A percentile compares a stretch with the other conserved stretches of the same genome.
Conservation (phyloP, 2,797 vertebrate genomes). For the Sebastes dallii region DNA sequence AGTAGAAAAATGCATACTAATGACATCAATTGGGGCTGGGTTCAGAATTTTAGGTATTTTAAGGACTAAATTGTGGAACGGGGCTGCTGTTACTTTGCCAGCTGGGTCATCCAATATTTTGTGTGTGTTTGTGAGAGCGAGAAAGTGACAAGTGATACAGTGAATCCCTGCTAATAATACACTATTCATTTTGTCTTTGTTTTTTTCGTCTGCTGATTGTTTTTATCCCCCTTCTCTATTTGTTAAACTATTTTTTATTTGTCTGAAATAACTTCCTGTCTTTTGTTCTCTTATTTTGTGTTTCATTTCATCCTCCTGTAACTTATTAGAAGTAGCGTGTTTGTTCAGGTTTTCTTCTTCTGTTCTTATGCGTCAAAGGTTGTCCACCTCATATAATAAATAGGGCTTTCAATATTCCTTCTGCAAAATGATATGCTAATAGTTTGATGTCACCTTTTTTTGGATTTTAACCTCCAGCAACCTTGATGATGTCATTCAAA, state of each 20-base stretch:
- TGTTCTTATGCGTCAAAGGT: not conserved
- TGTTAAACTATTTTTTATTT: conserved; percentile 44
- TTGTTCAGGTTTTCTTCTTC: not conserved
- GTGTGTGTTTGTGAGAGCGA: conserved; percentile 14
- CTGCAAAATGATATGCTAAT: conserved; percentile 35
- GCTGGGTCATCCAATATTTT: conserved; percentile 68
- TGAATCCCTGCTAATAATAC: conserved; percentile 52
- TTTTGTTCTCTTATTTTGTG: not conserved
- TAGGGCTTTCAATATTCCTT: conserved; percentile 49
- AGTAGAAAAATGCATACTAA: conserved; percentile 76
- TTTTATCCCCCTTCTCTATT: conserved; percentile 41
- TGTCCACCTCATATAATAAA: conserved; percentile 12
- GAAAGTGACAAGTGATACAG: not conserved
- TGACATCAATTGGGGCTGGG: conserved; percentile 52
- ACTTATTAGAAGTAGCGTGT: conserved; percentile 25
- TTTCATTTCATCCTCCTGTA: conserved; percentile 29
- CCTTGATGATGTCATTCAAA: conserved; percentile 66
- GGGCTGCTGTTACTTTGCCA: conserved; percentile 69
- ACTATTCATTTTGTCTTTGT: conserved; percentile 12
- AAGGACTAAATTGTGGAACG: conserved; percentile 61
- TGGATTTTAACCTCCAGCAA: conserved; percentile 54
- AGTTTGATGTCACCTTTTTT: conserved; percentile 57
- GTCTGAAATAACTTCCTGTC: conserved; percentile 9
- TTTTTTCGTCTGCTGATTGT: not conserved
- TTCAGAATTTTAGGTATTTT: conserved; percentile 57